These are phyloP conservation scores for Lacerta viridis DNA, from an alignment of 2,797 vertebrate species.

Conservation along the genomic window DNA sequence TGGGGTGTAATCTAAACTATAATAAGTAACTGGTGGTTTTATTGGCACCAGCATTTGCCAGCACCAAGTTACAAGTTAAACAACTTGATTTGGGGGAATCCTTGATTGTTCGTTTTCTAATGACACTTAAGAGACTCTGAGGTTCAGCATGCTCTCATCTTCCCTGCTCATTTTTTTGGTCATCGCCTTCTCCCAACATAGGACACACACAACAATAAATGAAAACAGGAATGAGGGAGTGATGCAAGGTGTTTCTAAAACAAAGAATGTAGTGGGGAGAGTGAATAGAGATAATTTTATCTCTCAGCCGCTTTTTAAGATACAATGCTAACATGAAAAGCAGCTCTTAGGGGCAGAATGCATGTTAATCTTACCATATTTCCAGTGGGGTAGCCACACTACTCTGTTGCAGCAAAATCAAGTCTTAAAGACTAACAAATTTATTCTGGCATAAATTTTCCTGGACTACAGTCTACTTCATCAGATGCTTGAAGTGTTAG, in stretches of 20 bases:
- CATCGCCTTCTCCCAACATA: not conserved
- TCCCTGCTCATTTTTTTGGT: no score
- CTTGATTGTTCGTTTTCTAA: not conserved
- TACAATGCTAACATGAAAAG: not conserved
- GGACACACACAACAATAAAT: not conserved
- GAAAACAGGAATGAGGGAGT: not conserved
- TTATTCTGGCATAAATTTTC: no score
- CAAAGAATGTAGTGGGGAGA: not conserved
- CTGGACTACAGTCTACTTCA: no score
- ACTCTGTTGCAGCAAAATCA: no score
- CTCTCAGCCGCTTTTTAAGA: not conserved
- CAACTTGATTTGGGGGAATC: not conserved
- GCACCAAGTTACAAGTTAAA: not conserved
- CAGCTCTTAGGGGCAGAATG: not conserved
- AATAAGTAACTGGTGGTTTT: not conserved
- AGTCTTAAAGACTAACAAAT: no score
- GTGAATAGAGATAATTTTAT: not conserved
- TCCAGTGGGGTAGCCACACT: no score
- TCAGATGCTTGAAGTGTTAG: no score
- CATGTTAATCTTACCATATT: not conserved
- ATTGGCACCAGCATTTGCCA: not conserved
- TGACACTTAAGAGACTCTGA: constrained; percentile 1
- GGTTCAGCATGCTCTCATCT: not conserved
- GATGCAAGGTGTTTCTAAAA: not conserved
- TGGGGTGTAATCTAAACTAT: not conserved